phyloP scores from a whole-genome alignment of 2,113 vertebrate species.

The Raja brachyura region DNA sequence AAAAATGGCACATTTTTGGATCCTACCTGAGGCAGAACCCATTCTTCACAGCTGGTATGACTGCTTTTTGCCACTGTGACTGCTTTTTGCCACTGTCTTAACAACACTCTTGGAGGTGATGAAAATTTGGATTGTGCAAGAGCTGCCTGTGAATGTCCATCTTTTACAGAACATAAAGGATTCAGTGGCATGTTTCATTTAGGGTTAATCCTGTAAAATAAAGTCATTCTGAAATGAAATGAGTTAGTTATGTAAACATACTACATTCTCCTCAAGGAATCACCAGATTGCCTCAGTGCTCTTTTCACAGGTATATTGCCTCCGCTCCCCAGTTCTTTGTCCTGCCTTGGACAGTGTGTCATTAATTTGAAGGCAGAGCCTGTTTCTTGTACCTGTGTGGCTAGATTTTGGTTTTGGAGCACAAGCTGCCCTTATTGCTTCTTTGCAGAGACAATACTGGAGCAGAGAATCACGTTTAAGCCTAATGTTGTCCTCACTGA shows the following conservation, averaged over 20 bases:
- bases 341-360: not conserved
- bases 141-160: not conserved
- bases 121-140: not conserved
- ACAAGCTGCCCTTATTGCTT: not conserved
- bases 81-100: too few relatives aligned
- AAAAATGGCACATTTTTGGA: not conserved
- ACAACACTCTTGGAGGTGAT: not conserved
- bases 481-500: not conserved
- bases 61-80: too few relatives aligned
- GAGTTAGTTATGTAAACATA: not conserved
- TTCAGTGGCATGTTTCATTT: not conserved
- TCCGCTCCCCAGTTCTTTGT: not conserved
- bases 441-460: not conserved
- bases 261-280: not conserved
- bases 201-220: not conserved
- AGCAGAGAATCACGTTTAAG: not conserved
- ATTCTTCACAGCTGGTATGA: not conserved
- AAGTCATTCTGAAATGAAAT: not conserved
- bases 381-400: not conserved
- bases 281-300: not conserved
- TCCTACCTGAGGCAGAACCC: not conserved
- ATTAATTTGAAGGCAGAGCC: not conserved
- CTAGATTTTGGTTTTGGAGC: not conserved
- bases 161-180: too few relatives aligned
- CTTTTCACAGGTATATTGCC: not conserved